These are phyloP conservation scores for Toxotes lorentzi DNA, from an alignment of 2,797 vertebrate species.

Conservation along the genomic window DNA sequence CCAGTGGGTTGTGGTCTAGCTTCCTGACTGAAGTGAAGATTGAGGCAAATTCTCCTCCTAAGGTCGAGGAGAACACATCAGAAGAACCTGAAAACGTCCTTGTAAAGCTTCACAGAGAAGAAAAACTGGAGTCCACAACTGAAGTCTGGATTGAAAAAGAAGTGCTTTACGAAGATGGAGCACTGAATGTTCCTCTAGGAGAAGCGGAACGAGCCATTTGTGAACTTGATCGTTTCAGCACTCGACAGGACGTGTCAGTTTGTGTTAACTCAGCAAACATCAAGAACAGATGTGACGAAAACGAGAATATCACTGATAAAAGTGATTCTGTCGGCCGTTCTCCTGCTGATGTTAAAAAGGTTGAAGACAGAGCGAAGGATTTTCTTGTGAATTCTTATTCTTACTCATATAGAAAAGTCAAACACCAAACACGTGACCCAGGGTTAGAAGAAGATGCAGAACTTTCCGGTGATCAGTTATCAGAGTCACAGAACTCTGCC, in stretches of 20 bases:
- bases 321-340: not conserved
- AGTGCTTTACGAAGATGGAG: not conserved
- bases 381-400: not conserved
- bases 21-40: constrained; percentile 24
- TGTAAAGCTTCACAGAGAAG: constrained; percentile 11
- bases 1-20: constrained; percentile 35
- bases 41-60: constrained; percentile 15
- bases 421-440: constrained; percentile 2
- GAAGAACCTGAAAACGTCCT: constrained; percentile 25
- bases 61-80: constrained; percentile 28
- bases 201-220: not conserved
- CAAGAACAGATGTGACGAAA: not conserved
- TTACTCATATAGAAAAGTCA: not conserved
- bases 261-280: not conserved
- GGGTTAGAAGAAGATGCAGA: not conserved
- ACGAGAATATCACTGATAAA: not conserved
- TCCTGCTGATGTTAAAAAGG: not conserved
- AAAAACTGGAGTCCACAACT: not conserved
- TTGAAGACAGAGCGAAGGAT: not conserved
- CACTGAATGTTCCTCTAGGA: not conserved
- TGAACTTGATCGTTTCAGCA: not conserved
- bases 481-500: not conserved
- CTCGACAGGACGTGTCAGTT: not conserved
- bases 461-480: not conserved
- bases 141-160: constrained; percentile 20